Percentiles rank a stretch among this genome's conserved stretches.
Evolutionary conservation across 1,140 invertebrate genomes (phyloP).

Genomic region (Micrasema longulum): DNA sequence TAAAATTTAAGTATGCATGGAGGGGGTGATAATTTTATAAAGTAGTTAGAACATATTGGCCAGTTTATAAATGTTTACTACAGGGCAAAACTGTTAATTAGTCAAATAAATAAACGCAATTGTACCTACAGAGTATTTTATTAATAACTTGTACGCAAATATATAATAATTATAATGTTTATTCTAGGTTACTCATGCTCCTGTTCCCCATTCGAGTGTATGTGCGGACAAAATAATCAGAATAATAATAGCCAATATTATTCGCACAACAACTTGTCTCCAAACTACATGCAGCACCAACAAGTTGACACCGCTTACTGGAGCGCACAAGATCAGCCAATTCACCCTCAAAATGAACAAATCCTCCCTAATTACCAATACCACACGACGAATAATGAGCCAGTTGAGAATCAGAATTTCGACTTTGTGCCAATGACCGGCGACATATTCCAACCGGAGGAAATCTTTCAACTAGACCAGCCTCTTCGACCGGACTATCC

Average conservation of each 20-base stretch:
- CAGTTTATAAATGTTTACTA: no score
- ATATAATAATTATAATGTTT: no score
- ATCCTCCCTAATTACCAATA: constrained; percentile 31
- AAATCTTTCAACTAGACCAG: constrained; percentile 82
- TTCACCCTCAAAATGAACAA: constrained; percentile 36
- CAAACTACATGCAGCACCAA: constrained; percentile 48
- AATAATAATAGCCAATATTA: constrained; percentile 53
- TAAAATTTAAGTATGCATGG: no score
- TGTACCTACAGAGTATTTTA: no score
- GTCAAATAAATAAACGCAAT: no score
- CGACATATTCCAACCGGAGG: constrained; percentile 81
- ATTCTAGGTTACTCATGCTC: constrained; percentile 72
- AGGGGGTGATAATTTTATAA: no score
- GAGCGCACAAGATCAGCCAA: constrained; percentile 27
- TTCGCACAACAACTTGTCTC: constrained; percentile 39
- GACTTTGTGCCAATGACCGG: constrained; percentile 70
- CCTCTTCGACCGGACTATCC: constrained; percentile 74
- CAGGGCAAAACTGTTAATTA: no score
- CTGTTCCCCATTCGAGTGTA: constrained; percentile 75
- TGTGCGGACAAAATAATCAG: constrained; percentile 63
- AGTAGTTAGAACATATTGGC: no score
- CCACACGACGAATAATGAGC: constrained; percentile 31
- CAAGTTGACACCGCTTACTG: constrained; percentile 47
- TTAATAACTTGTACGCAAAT: no score
- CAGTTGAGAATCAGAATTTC: constrained; percentile 55